phyloP scores from a whole-genome alignment of 37 sponge, comb jelly and placozoan species.

The Ianthella basta region DNA sequence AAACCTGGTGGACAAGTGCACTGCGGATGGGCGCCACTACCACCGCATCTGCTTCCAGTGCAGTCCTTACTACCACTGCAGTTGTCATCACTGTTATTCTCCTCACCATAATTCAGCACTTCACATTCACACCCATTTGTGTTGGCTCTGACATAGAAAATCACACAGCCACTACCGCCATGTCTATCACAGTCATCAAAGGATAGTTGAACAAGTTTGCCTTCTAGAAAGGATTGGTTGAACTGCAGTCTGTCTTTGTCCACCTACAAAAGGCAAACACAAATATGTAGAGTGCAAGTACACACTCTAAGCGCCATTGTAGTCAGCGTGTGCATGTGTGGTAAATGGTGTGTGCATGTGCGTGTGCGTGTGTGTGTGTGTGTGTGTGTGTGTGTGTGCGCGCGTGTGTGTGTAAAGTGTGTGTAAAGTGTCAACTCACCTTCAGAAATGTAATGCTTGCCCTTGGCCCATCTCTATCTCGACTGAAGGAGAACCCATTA shows the following conservation, averaged over 20 bases:
- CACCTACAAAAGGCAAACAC: no score
- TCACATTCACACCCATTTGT: slow-evolving; percentile 13
- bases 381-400: neutral
- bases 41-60: neutral
- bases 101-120: neutral
- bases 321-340: no score
- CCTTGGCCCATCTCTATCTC: slow-evolving; percentile 22
- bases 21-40: neutral
- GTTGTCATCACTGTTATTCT: neutral
- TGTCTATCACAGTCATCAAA: slow-evolving; percentile 17
- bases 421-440: neutral
- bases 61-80: neutral
- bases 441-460: slow-evolving; percentile 17
- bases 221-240: slow-evolving; percentile 6
- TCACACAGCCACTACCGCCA: neutral
- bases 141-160: neutral
- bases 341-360: neutral
- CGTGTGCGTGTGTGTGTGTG: neutral
- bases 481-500: slow-evolving; percentile 4
- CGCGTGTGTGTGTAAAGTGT: neutral
- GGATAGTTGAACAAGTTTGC: neutral
- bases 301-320: no score
- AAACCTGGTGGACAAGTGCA: slow-evolving; percentile 13
- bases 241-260: no score
- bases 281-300: no score